A percentile compares a stretch with the other conserved stretches of the same genome.
phyloP scores from a whole-genome alignment of 2,113 vertebrate genomes.

The Herpailurus yagouaroundi region DNA sequence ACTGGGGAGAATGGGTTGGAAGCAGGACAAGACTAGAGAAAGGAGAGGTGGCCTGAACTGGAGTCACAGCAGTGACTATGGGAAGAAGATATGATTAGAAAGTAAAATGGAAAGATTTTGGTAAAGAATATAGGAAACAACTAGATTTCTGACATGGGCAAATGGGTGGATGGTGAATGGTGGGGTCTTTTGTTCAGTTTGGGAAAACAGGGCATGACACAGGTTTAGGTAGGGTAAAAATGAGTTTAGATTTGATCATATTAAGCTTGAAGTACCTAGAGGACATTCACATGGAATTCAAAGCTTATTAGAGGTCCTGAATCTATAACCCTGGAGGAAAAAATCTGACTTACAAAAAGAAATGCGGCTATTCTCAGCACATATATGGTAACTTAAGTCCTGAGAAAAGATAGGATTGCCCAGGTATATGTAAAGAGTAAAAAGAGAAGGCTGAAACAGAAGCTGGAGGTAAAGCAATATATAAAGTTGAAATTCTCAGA shows the following conservation, averaged over 20 bases:
- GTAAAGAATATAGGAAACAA: not conserved
- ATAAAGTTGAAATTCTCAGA: not conserved
- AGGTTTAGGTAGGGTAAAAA: not conserved
- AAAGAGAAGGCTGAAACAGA: not conserved
- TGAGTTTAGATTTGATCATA: not conserved
- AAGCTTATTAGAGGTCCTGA: not conserved
- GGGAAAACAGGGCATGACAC: not conserved
- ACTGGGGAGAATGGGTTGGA: not conserved
- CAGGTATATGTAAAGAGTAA: not conserved
- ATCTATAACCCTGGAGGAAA: not conserved
- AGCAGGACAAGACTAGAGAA: not conserved
- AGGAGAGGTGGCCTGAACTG: not conserved
- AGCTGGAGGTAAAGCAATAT: not conserved
- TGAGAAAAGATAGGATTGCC: not conserved
- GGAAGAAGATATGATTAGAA: not conserved
- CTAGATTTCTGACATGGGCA: conserved; percentile 7
- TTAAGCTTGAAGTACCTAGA: not conserved
- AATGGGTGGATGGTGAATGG: not conserved
- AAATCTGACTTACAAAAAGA: not conserved
- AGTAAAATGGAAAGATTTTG: conserved; percentile 7
- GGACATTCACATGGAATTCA: not conserved
- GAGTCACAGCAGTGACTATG: not conserved
- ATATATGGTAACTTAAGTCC: not conserved
- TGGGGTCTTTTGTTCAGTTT: not conserved
- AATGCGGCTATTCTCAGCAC: not conserved